Percentiles rank a stretch among this genome's conserved stretches.
phyloP scores from a whole-genome alignment of 2,113 vertebrate species.

The Clarias magur region DNA sequence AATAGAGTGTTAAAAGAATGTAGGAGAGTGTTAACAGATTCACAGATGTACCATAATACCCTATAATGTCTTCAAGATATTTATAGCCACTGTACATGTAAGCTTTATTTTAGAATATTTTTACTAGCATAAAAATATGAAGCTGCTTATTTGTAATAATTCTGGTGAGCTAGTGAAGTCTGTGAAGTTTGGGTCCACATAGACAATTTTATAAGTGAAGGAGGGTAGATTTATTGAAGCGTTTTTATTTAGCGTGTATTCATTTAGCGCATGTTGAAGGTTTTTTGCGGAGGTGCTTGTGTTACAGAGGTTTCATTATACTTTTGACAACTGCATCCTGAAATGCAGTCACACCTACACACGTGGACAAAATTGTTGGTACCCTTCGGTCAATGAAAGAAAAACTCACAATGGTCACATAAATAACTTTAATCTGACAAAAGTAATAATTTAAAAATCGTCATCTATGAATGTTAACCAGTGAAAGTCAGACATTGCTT shows the following conservation, averaged over 20 bases:
- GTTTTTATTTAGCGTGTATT: background rate
- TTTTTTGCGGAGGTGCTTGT: background rate
- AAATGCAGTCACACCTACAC: background rate
- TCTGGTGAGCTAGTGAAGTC: background rate
- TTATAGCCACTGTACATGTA: background rate
- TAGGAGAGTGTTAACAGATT: background rate
- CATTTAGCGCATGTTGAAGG: background rate
- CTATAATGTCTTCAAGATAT: background rate
- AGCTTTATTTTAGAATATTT: background rate
- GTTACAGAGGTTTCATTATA: background rate
- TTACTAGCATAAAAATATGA: background rate
- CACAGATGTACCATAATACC: background rate
- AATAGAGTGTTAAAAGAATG: background rate
- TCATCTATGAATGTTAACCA: no score
- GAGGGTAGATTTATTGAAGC: background rate
- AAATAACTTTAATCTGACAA: no score
- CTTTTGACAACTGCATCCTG: background rate
- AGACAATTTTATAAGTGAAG: background rate
- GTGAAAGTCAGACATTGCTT: no score
- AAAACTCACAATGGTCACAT: no score
- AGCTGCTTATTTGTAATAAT: background rate
- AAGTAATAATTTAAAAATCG: no score
- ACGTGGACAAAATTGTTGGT: no score
- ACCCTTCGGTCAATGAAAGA: no score
- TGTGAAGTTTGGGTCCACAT: background rate